Evolutionary conservation across 1,140 invertebrate genomes (phyloP).

Genomic region (Drosophila carrolli): DNA sequence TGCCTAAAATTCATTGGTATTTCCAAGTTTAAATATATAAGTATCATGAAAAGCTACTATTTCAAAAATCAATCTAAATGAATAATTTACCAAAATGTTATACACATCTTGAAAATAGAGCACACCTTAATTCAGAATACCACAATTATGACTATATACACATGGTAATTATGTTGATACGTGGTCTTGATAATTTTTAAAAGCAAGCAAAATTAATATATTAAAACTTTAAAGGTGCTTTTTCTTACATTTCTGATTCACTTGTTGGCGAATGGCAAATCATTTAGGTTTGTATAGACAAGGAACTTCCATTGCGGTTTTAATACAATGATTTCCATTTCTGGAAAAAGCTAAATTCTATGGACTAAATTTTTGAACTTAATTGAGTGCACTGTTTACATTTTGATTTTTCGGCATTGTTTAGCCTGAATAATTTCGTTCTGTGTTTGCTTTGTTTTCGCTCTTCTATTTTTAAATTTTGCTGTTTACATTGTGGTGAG

Average conservation of each 20-base stretch:
- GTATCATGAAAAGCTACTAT: no score
- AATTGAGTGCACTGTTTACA: conserved; percentile 42
- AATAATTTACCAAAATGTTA: no score
- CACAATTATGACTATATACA: no score
- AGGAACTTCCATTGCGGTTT: neutral
- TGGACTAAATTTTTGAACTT: conserved; percentile 17
- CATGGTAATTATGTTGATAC: no score
- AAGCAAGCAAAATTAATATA: no score
- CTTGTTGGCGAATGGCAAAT: neutral
- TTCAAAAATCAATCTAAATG: no score
- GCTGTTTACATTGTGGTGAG: conserved; percentile 42
- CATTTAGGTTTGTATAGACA: neutral
- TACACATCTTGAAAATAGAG: no score
- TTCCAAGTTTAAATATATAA: no score
- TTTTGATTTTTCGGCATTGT: conserved; percentile 20
- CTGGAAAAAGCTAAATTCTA: neutral
- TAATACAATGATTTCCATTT: neutral
- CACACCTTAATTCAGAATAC: no score
- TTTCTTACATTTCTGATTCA: neutral
- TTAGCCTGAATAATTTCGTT: conserved; percentile 33
- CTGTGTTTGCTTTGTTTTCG: conserved; percentile 22
- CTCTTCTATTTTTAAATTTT: conserved; percentile 39
- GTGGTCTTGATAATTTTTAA: no score
- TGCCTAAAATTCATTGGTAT: neutral
- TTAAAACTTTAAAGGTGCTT: no score